Evolutionary conservation across 2,113 vertebrate species (phyloP), one percentile per base, ranked within the genome.

Genomic region (Sapayoa aenigma): DNA sequence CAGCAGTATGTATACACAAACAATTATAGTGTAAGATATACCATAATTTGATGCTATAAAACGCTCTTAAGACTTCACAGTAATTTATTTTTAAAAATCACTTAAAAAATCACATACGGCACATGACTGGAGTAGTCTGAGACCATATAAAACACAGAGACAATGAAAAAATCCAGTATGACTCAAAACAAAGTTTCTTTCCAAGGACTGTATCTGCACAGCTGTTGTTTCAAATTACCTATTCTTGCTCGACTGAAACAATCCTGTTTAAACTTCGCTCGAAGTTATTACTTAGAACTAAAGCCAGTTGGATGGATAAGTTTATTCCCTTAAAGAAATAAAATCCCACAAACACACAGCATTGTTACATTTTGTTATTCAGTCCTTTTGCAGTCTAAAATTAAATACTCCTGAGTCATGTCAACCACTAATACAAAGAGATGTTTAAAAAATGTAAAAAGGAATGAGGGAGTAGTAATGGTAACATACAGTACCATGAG

Each of bases 401-500:
- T 44, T 83, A 95, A 96, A 96, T 79, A 88, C 92, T 91, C 93
- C 90, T 96, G 92, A 97, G 96, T 94, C 96, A 97, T 19, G 66
- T 81, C 97, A 97, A 93, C 96, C 77, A 21, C 94, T 97, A 97
- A 90, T 87, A 97, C 83, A 95, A 89, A 97, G 94, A 97, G 93
- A 93, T 69, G 88, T 93, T 96, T 96, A 42, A 91, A 95, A 96
- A 94, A 96, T 80, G 97, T 77, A 91, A 95, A 96, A 98, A 98
- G 98, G 98, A 99, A 99, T 99, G 99, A 99, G 98, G 99, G 99
- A 99, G 99, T 98, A 97, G 94, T 95, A 98, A 97, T 96, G 98
- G 99, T 99, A 99, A 99, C 99, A 99, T 97, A 98, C 98, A 97
- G 99, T 99, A 99, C 99, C 99, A 99, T 98, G 98, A 99, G 98